These are phyloP conservation scores for Okapia johnstoni DNA, from an alignment of 2,113 vertebrate species.

Conservation along the genomic window DNA sequence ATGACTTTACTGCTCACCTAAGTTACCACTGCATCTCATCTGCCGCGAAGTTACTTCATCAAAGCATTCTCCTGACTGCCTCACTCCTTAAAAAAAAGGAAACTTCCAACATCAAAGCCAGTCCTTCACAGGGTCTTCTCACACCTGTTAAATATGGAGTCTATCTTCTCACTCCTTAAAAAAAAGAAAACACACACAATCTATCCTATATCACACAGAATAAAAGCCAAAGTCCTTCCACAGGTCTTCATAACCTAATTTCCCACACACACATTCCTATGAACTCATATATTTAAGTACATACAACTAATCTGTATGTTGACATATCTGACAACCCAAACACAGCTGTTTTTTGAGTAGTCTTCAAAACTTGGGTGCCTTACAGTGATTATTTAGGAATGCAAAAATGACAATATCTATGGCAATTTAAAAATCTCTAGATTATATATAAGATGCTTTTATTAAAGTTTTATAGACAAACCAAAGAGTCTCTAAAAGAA, in stretches of 20 bases:
- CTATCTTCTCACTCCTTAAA: background rate
- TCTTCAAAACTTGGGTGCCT: background rate
- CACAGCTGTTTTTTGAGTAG: background rate
- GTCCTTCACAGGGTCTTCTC: no score
- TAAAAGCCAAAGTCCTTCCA: background rate
- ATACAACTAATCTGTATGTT: background rate
- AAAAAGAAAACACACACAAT: background rate
- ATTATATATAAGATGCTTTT: background rate
- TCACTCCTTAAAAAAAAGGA: no score
- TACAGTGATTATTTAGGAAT: background rate
- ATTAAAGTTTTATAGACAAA: background rate
- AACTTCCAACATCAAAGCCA: background rate
- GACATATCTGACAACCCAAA: background rate
- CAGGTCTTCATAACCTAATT: background rate
- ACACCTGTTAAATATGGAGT: background rate
- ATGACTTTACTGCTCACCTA: background rate
- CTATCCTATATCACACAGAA: background rate
- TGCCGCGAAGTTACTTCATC: no score
- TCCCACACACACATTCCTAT: no score
- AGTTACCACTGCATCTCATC: background rate
- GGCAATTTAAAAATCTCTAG: background rate
- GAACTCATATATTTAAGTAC: conserved; percentile 19
- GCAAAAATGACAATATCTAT: background rate
- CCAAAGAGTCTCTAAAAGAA: background rate
- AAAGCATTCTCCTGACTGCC: background rate